Evolutionary conservation across 2,888 invertebrate genomes (phyloP).

Genomic region (Callyntrura guangdongensis): DNA sequence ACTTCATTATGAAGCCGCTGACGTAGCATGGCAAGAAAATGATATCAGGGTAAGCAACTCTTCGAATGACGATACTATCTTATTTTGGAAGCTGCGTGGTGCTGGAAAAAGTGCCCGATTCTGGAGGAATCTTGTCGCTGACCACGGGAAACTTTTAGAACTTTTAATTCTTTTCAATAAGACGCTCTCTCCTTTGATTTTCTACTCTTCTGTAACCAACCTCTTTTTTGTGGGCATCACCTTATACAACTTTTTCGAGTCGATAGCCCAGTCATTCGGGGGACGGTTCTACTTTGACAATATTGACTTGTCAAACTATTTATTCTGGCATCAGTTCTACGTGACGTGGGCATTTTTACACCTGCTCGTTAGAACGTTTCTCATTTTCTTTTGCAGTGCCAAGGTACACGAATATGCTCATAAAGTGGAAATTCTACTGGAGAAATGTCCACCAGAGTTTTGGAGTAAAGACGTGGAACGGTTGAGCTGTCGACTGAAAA

Average conservation of each 20-base stretch:
- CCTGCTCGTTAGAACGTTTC: not conserved
- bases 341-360: constrained; percentile 17
- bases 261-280: too few species aligned
- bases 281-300: not conserved
- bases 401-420: constrained; percentile 21
- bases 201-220: constrained; percentile 76
- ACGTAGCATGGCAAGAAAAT: not conserved
- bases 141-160: constrained; percentile 74
- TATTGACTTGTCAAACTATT: constrained; percentile 2
- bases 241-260: not conserved
- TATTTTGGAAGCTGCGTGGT: too few species aligned
- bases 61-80: too few species aligned
- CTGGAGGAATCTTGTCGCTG: constrained; percentile 75
- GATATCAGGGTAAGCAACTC: too few species aligned
- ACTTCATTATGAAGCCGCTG: constrained; percentile 36
- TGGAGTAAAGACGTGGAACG: constrained; percentile 62
- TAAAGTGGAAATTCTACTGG: not conserved
- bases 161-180: constrained; percentile 63
- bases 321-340: not conserved
- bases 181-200: constrained; percentile 80
- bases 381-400: not conserved
- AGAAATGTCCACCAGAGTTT: not conserved
- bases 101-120: constrained; percentile 16
- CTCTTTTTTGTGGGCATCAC: constrained; percentile 80
- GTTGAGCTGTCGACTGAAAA: constrained; percentile 44